These are phyloP conservation scores for Phaonia tiefii DNA, from an alignment of 2,888 invertebrate species.

Conservation along the genomic window DNA sequence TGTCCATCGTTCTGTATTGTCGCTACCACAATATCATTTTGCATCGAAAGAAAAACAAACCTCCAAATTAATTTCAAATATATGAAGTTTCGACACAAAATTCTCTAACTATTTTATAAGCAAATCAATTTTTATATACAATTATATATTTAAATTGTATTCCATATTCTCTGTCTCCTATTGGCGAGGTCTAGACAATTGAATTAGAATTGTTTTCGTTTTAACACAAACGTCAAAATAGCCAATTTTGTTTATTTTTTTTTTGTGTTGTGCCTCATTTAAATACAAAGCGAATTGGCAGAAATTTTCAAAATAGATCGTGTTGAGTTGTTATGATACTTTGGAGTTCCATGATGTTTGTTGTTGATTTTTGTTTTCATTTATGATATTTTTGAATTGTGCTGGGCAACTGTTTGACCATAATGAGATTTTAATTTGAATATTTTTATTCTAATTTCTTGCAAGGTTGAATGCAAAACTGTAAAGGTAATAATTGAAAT, in stretches of 20 bases:
- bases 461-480: slow-evolving; percentile 12
- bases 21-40: not conserved
- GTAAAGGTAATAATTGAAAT: too few relatives aligned
- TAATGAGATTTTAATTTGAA: slow-evolving; percentile 36
- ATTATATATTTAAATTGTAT: slow-evolving; percentile 32
- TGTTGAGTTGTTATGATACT: slow-evolving; percentile 26
- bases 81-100: slow-evolving; percentile 8
- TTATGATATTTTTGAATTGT: slow-evolving; percentile 20
- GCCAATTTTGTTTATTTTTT: too few relatives aligned
- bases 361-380: not conserved
- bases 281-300: slow-evolving; percentile 35
- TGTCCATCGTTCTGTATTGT: too few relatives aligned
- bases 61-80: slow-evolving; percentile 35
- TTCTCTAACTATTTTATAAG: slow-evolving; percentile 33
- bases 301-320: slow-evolving; percentile 26
- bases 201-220: slow-evolving; percentile 38
- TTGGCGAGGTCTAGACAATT: slow-evolving; percentile 20
- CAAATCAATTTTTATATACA: slow-evolving; percentile 20
- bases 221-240: slow-evolving; percentile 39
- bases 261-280: slow-evolving; percentile 31
- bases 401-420: not conserved
- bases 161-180: not conserved
- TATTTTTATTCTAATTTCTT: slow-evolving; percentile 6
- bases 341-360: not conserved
- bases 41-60: too few relatives aligned